These are phyloP conservation scores for Strigamia maritima DNA, from an alignment of 2,888 invertebrate genomes.

Conservation along the genomic window DNA sequence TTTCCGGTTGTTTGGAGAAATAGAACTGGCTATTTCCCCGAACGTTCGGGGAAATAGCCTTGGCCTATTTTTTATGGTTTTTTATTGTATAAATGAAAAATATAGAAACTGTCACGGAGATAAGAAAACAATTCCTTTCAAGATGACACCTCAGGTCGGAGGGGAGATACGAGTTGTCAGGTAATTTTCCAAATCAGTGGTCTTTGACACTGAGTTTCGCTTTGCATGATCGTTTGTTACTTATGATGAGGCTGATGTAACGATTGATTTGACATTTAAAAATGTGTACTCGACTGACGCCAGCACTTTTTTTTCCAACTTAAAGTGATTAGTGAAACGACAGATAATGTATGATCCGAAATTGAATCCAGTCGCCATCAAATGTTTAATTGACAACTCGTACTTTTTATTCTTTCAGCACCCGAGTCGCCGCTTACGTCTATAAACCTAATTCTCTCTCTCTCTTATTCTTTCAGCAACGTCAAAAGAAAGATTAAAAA, in stretches of 20 bases:
- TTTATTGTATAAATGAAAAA: background rate
- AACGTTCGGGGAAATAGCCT: no score
- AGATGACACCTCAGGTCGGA: background rate
- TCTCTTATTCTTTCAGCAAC: background rate
- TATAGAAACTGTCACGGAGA: background rate
- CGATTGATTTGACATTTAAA: conserved; percentile 27
- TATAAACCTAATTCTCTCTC: no score
- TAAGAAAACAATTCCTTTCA: conserved; percentile 16
- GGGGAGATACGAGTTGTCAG: conserved; percentile 16
- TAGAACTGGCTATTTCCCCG: no score
- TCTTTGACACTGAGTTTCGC: conserved; percentile 21
- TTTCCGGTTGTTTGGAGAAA: no score
- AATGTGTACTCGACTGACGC: background rate
- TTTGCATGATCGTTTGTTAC: conserved; percentile 7
- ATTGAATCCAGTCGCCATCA: conserved; percentile 1
- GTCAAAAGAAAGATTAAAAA: conserved; percentile 1
- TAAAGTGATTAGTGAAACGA: background rate
- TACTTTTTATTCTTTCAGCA: no score
- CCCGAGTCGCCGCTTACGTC: no score
- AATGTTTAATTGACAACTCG: conserved; percentile 22
- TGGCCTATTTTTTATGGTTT: no score
- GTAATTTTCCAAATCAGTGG: conserved; percentile 32
- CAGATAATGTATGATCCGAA: conserved; percentile 6
- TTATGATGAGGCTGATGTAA: conserved; percentile 3
- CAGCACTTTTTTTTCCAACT: background rate